Conservation (phyloP, 1,140 invertebrate genomes). For the Lucilia cuprina region DNA sequence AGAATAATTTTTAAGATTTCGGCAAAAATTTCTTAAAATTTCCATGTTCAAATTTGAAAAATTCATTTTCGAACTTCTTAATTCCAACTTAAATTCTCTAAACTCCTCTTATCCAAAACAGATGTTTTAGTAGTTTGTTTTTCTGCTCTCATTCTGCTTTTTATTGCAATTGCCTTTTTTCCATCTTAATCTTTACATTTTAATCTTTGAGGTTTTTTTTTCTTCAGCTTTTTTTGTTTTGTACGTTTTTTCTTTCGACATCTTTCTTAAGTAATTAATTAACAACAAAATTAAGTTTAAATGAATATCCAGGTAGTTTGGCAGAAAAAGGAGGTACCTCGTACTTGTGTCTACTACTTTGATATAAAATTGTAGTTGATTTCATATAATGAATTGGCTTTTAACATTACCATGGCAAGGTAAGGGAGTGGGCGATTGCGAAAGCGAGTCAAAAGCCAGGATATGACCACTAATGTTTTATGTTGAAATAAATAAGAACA, state of each 20-base stretch:
- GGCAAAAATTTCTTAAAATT: too few relatives aligned
- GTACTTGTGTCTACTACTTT: too few relatives aligned
- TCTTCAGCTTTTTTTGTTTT: not conserved
- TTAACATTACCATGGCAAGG: not conserved
- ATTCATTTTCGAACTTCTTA: too few relatives aligned
- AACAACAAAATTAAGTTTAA: not conserved
- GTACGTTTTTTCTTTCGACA: not conserved
- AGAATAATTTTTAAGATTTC: not conserved
- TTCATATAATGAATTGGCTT: conserved; percentile 2
- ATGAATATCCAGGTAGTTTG: not conserved
- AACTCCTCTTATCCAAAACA: too few relatives aligned
- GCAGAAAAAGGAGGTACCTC: too few relatives aligned
- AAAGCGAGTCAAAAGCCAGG: not conserved
- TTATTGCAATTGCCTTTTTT: too few relatives aligned
- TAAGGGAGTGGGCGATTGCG: not conserved
- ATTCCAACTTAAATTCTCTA: too few relatives aligned
- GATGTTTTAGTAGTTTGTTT: too few relatives aligned
- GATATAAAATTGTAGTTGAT: not conserved
- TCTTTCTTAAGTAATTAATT: not conserved
- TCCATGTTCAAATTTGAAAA: too few relatives aligned
- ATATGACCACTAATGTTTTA: not conserved
- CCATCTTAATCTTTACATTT: not conserved
- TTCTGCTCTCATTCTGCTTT: too few relatives aligned
- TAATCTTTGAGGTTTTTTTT: not conserved
- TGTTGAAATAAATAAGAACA: not conserved